phyloP scores from a whole-genome alignment of 2,888 invertebrate genomes.

The Pinctada fucata region DNA sequence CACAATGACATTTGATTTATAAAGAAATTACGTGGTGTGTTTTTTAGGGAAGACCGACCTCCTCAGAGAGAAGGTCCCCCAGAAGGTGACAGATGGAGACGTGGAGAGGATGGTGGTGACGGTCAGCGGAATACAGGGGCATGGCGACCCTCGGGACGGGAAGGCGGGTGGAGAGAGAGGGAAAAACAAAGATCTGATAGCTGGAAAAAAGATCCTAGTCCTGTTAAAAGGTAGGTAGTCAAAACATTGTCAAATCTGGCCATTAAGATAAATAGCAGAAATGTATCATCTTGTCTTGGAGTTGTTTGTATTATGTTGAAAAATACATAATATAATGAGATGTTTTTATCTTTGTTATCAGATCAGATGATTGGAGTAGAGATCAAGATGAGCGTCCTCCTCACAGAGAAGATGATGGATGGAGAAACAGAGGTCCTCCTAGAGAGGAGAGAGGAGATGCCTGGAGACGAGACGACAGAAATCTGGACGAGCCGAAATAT shows the following conservation, averaged over 20 bases:
- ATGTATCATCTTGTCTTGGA: too few relatives aligned
- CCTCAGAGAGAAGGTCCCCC: neutral
- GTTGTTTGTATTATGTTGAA: neutral
- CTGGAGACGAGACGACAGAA: neutral
- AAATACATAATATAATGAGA: neutral
- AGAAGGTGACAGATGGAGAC: slow-evolving; percentile 27
- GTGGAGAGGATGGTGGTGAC: slow-evolving; percentile 29
- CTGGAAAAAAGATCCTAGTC: slow-evolving; percentile 59
- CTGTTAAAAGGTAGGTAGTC: slow-evolving; percentile 30
- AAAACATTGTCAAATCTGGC: neutral
- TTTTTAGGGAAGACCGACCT: slow-evolving; percentile 7
- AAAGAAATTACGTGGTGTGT: neutral
- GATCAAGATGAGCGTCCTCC: neutral
- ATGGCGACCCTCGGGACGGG: slow-evolving; percentile 40
- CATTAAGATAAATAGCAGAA: neutral
- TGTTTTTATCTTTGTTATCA: neutral
- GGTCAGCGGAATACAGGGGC: slow-evolving; percentile 31
- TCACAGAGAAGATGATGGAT: slow-evolving; percentile 21
- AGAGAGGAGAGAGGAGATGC: slow-evolving; percentile 22
- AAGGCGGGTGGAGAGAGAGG: slow-evolving; percentile 70
- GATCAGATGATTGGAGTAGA: neutral
- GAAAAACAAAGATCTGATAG: slow-evolving; percentile 68
- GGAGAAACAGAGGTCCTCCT: slow-evolving; percentile 22
- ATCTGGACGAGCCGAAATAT: neutral
- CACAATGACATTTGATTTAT: neutral